A percentile compares a stretch with the other conserved stretches of the same genome.
Evolutionary conservation across 2,888 invertebrate species (phyloP).

Genomic region (Dicycla oo): DNA sequence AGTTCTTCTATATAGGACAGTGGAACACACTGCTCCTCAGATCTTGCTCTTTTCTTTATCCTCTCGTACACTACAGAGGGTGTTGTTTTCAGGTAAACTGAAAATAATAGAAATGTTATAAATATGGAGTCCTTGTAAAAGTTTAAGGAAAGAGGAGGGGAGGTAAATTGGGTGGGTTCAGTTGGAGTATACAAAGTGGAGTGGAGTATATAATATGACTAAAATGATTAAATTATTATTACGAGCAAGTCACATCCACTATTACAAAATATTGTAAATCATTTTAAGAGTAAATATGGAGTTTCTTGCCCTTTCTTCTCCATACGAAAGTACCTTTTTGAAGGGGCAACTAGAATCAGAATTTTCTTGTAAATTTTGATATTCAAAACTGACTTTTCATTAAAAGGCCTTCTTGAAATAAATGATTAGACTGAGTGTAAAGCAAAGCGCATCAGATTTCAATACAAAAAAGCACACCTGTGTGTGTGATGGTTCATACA

Average conservation of each 20-base stretch:
- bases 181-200: background rate
- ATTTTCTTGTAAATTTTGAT: too few relatives aligned
- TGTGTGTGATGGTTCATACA: background rate
- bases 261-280: too few relatives aligned
- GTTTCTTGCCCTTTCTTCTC: too few relatives aligned
- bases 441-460: too few relatives aligned
- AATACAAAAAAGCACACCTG: background rate
- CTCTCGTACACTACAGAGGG: slow-evolving; percentile 93
- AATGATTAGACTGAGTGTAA: too few relatives aligned
- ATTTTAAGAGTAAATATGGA: too few relatives aligned
- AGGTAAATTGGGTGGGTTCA: background rate
- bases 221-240: background rate
- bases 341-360: too few relatives aligned
- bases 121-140: background rate
- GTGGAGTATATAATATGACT: too few relatives aligned
- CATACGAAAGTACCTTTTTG: too few relatives aligned
- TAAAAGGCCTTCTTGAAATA: too few relatives aligned
- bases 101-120: slow-evolving; percentile 62
- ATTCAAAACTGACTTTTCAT: too few relatives aligned
- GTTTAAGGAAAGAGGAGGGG: background rate
- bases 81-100: slow-evolving; percentile 92
- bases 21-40: slow-evolving; percentile 95
- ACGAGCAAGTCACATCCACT: too few relatives aligned
- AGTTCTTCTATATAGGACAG: slow-evolving; percentile 95
- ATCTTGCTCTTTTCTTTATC: slow-evolving; percentile 93